phyloP scores from a whole-genome alignment of 2,888 invertebrate species.

The Leptinotarsa peninsularis region DNA sequence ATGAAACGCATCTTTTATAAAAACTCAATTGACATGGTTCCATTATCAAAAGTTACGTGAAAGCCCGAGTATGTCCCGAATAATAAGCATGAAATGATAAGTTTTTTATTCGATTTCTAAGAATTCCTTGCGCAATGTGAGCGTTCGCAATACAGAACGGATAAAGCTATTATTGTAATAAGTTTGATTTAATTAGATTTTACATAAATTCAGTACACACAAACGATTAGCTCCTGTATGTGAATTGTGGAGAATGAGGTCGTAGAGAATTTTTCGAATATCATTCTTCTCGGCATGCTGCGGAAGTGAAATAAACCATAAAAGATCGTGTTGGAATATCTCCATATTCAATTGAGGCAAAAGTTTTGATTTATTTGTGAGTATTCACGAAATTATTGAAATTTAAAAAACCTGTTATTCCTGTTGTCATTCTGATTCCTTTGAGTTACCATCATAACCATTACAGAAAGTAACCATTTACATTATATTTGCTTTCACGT shows the following conservation, averaged over 20 bases:
- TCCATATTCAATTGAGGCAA: too few relatives aligned
- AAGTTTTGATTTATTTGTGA: too few relatives aligned
- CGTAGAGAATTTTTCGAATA: not conserved
- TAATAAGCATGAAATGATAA: not conserved
- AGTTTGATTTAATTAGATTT: not conserved
- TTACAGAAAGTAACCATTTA: too few relatives aligned
- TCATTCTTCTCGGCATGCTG: not conserved
- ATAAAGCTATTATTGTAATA: not conserved
- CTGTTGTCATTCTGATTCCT: too few relatives aligned
- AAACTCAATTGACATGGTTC: not conserved
- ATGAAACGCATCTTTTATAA: not conserved
- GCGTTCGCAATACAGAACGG: not conserved
- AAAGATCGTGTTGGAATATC: not conserved
- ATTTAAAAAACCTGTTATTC: too few relatives aligned
- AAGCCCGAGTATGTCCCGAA: not conserved
- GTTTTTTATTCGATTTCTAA: not conserved
- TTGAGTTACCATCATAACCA: too few relatives aligned
- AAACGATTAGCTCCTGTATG: not conserved
- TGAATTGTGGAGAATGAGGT: not conserved
- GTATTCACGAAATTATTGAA: too few relatives aligned
- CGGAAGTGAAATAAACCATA: not conserved
- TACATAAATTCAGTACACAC: not conserved
- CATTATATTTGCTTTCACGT: too few relatives aligned
- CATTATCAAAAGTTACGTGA: not conserved
- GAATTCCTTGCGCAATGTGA: not conserved